Evolutionary conservation across 2,797 vertebrate genomes (phyloP).

Genomic region (Chaetophractus vellerosus): DNA sequence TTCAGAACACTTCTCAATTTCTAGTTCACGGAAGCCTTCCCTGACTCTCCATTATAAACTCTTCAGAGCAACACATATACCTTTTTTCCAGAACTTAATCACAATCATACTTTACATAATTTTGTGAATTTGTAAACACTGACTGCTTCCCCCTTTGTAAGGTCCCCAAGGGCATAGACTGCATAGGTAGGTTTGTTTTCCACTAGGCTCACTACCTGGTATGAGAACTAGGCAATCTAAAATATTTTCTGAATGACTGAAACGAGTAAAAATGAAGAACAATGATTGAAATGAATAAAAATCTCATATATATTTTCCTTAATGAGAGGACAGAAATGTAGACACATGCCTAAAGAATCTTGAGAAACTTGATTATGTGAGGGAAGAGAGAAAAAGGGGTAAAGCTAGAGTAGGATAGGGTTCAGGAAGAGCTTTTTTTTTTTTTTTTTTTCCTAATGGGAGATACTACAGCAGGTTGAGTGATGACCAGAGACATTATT

Average conservation of each 20-base stretch:
- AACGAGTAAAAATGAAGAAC: background rate
- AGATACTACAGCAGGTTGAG: background rate
- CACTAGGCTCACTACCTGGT: background rate
- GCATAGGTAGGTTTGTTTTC: background rate
- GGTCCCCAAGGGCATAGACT: background rate
- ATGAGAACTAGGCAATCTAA: background rate
- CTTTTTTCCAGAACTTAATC: background rate
- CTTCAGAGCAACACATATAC: background rate
- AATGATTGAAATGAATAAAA: background rate
- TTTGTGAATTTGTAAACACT: background rate
- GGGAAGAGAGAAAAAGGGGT: background rate
- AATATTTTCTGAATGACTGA: conserved; percentile 36
- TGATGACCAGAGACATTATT: background rate
- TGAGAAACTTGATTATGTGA: background rate
- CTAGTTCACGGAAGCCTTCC: background rate
- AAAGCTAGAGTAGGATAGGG: background rate
- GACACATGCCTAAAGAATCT: background rate
- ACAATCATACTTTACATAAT: background rate
- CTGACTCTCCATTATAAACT: background rate
- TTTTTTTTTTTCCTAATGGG: conserved; percentile 2
- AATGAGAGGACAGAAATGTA: background rate
- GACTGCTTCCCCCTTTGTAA: background rate
- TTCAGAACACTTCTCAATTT: conserved; percentile 10
- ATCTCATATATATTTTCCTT: conserved; percentile 12
- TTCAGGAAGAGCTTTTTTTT: background rate